These are phyloP conservation scores for Drosophila falleni DNA, from an alignment of 2,888 invertebrate species.

Conservation along the genomic window DNA sequence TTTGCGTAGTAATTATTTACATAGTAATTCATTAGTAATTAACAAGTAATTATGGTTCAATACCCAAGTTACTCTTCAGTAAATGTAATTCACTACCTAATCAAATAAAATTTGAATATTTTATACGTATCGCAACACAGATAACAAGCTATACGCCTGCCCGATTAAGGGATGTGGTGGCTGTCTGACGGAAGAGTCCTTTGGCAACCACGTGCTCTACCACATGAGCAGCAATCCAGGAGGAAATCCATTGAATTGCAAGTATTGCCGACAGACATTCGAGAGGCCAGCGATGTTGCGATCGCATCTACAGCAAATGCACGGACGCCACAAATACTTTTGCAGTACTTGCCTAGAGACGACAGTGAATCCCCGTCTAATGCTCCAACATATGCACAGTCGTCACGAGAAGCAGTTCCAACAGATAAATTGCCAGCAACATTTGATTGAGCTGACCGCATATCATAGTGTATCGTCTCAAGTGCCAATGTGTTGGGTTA, in stretches of 20 bases:
- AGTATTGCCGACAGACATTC: slow-evolving; percentile 68
- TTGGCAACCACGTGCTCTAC: slow-evolving; percentile 69
- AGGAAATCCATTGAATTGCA: slow-evolving; percentile 46
- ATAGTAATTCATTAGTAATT: too few species aligned
- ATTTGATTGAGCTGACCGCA: slow-evolving; percentile 26
- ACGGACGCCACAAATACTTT: slow-evolving; percentile 87
- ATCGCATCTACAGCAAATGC: slow-evolving; percentile 87
- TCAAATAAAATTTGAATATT: background rate
- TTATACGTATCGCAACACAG: slow-evolving; percentile 38
- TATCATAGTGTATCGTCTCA: background rate
- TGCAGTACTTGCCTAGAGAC: slow-evolving; percentile 88
- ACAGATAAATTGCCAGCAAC: slow-evolving; percentile 8
- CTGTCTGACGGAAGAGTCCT: slow-evolving; percentile 60
- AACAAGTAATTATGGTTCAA: too few species aligned
- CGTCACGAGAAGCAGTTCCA: slow-evolving; percentile 86
- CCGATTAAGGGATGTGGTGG: slow-evolving; percentile 65
- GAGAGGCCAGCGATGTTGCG: slow-evolving; percentile 82
- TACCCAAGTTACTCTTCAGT: too few species aligned
- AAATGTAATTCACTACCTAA: background rate
- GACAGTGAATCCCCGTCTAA: slow-evolving; percentile 68
- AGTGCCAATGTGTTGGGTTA: slow-evolving; percentile 74
- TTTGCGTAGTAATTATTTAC: too few species aligned
- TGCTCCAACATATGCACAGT: slow-evolving; percentile 86
- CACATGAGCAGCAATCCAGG: slow-evolving; percentile 61
- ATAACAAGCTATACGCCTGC: slow-evolving; percentile 71